Evolutionary conservation across 1,140 invertebrate species (phyloP), one percentile per base, ranked within the genome.

Genomic region (Stenopsyche tienmushanensis): DNA sequence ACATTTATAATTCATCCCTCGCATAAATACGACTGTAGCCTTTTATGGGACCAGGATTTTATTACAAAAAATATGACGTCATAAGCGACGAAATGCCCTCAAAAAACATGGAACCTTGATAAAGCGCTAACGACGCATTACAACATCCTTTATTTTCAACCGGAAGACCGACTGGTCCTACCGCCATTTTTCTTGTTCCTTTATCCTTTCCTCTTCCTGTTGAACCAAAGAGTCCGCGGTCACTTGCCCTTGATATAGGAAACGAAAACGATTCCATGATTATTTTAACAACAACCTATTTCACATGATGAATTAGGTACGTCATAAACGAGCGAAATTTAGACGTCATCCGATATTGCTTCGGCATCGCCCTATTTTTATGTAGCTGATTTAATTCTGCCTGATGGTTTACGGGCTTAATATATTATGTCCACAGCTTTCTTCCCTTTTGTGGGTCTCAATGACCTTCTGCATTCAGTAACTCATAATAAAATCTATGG

Each of bases 111-210:
- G 17, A 47, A 13, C 17, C 44, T 57, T 42, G 54, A 57, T 57
- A 57, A 57, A 57, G 54, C 54, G 34, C 54, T 57, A 57, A 57
- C 54, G 54, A 57, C 20, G 29, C 54, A 57, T 57, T 57, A 39
- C 15, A 25, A 57, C 34, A 25, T 57, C 54, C 54, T 57, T 57
- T 57, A 57, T 57, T 57, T 29, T 39, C 15, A 3, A 29, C n/a
- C 54, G 39, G 54, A 42, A 57, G 5, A 2, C 29, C 2, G 25
- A 1, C 15, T n/a, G 50, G 50, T 53, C 25, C 25, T 18, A 10
- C 34, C 54, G 54, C 15, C 29, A 29, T 57, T 57, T 57, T 57
- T 57, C 54, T 34, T 17, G 23, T 57, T 57, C 54, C 54, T 57
- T 57, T 57, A 57, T 57, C 26, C 54, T 21, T 57, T 57, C 54